phyloP scores from a whole-genome alignment of 1,140 invertebrate genomes.

The Thaumetopoea pityocampa region DNA sequence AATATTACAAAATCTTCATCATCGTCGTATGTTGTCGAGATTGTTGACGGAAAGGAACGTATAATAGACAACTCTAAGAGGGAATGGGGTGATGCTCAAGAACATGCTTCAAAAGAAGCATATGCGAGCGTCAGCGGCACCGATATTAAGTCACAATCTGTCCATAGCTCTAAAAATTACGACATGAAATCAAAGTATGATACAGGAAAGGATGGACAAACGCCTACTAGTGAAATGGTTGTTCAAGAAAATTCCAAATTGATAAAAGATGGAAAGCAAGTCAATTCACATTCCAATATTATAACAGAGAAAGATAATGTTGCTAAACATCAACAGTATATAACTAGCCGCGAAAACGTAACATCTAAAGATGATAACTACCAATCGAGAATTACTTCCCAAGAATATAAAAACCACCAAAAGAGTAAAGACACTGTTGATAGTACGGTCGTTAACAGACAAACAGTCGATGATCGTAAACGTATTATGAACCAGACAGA shows the following conservation, averaged over 20 bases:
- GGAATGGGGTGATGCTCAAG: slow-evolving; percentile 73
- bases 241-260: slow-evolving; percentile 58
- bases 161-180: slow-evolving; percentile 69
- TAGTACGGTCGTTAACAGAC: slow-evolving; percentile 26
- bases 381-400: slow-evolving; percentile 2
- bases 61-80: slow-evolving; percentile 75
- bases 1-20: slow-evolving; percentile 75
- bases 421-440: slow-evolving; percentile 21
- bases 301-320: slow-evolving; percentile 55
- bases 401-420: slow-evolving; percentile 13
- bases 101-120: slow-evolving; percentile 70
- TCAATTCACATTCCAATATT: slow-evolving; percentile 47
- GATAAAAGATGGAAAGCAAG: slow-evolving; percentile 57
- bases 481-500: slow-evolving; percentile 53
- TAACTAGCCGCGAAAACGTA: slow-evolving; percentile 30
- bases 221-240: slow-evolving; percentile 52
- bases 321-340: slow-evolving; percentile 41
- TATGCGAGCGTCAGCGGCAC: slow-evolving; percentile 72
- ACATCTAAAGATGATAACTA: slow-evolving; percentile 2
- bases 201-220: slow-evolving; percentile 68
- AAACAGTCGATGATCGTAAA: slow-evolving; percentile 23
- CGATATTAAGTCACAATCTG: slow-evolving; percentile 70
- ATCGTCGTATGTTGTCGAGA: slow-evolving; percentile 76
- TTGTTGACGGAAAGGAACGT: slow-evolving; percentile 79
- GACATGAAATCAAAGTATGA: slow-evolving; percentile 76